Conservation (phyloP, 2,797 vertebrate species). For the Sandelia bainsii region DNA sequence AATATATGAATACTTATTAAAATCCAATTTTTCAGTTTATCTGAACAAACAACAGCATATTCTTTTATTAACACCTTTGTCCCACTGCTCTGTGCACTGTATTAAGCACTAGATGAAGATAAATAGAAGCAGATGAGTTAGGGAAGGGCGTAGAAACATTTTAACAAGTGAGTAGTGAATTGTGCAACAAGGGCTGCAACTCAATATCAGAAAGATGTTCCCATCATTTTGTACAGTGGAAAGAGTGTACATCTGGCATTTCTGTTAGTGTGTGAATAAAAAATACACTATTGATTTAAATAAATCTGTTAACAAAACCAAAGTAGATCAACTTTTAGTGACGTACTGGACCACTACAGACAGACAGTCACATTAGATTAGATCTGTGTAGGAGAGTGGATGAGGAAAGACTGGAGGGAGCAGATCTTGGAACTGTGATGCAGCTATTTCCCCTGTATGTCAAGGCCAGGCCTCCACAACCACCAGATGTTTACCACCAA, state of each 20-base stretch:
- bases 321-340: conserved; percentile 18
- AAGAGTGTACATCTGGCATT: conserved; percentile 20
- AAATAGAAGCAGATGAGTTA: conserved; percentile 65
- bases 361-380: conserved; percentile 39
- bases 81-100: neutral
- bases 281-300: conserved; percentile 4
- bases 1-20: no score
- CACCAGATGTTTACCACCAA: conserved; percentile 78
- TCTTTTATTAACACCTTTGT: neutral
- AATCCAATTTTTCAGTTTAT: neutral
- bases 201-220: conserved; percentile 39
- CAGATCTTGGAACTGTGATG: conserved; percentile 54
- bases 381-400: conserved; percentile 31
- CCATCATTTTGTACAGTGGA: conserved; percentile 34
- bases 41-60: no score
- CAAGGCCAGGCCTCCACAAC: conserved; percentile 64
- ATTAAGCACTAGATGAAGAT: conserved; percentile 14
- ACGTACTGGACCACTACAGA: conserved; percentile 34
- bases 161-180: conserved; percentile 38
- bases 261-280: neutral
- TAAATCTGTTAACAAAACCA: conserved; percentile 9
- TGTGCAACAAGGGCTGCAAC: conserved; percentile 57
- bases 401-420: conserved; percentile 52
- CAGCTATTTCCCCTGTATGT: conserved; percentile 58
- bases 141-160: conserved; percentile 51